These are phyloP conservation scores for Pantherophis vulpinus DNA, from an alignment of 2,797 vertebrate genomes.

Conservation along the genomic window DNA sequence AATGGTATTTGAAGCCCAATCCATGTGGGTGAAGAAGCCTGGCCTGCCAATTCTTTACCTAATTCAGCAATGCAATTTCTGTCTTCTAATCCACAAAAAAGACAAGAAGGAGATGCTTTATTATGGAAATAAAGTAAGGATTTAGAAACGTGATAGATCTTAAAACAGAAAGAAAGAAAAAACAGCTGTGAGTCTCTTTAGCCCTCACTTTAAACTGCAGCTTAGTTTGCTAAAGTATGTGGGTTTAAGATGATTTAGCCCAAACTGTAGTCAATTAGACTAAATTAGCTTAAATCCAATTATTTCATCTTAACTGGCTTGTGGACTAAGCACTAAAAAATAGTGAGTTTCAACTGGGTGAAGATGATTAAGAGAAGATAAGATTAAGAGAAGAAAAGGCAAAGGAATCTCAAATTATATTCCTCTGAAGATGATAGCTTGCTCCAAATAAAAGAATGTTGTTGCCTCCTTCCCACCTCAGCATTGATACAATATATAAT, in stretches of 20 bases:
- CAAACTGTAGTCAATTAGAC: constrained; percentile 18
- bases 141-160: not conserved
- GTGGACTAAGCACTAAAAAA: constrained; percentile 8
- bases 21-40: not conserved
- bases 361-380: not conserved
- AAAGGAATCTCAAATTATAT: not conserved
- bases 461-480: not conserved
- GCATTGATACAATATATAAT: not conserved
- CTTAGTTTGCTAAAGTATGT: constrained; percentile 21
- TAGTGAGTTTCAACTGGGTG: not conserved
- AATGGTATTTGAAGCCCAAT: not conserved
- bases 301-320: constrained; percentile 19
- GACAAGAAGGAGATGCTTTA: not conserved
- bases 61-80: not conserved
- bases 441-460: not conserved
- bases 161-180: not conserved
- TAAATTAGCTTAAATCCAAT: constrained; percentile 28
- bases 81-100: not conserved
- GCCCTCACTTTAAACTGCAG: not conserved
- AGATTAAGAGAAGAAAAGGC: not conserved
- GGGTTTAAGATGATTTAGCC: constrained; percentile 19
- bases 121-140: not conserved
- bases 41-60: not conserved
- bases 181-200: not conserved
- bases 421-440: not conserved